phyloP scores from a whole-genome alignment of 2,888 invertebrate genomes.

The Chesias legatella region DNA sequence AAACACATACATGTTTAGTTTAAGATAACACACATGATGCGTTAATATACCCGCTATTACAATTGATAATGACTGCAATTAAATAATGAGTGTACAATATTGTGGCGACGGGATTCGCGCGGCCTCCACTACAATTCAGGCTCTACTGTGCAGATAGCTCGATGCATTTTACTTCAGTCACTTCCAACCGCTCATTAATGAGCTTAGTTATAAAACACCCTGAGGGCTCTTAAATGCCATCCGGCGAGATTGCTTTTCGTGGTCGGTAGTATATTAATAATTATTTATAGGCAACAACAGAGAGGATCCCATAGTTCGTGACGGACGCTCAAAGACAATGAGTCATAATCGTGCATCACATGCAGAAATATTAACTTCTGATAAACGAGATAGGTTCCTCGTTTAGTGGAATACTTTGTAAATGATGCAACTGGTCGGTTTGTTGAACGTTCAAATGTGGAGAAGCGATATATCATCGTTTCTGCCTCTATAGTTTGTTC shows the following conservation, averaged over 20 bases:
- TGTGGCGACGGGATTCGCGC: conserved; percentile 31
- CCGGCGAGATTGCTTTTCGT: conserved; percentile 74
- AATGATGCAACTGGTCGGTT: conserved; percentile 33
- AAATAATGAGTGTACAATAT: conserved; percentile 67
- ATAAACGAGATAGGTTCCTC: conserved; percentile 37
- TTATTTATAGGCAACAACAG: conserved; percentile 70
- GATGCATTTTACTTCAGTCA: conserved; percentile 44
- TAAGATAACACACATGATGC: no score
- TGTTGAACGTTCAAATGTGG: conserved; percentile 10
- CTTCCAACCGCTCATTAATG: conserved; percentile 54
- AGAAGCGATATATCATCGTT: conserved; percentile 20
- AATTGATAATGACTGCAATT: conserved; percentile 52
- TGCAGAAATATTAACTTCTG: conserved; percentile 34
- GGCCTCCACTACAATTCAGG: conserved; percentile 39
- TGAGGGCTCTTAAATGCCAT: conserved; percentile 71
- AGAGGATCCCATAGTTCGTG: conserved; percentile 52
- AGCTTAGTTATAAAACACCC: conserved; percentile 73
- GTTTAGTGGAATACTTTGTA: conserved; percentile 33
- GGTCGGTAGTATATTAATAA: conserved; percentile 71
- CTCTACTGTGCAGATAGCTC: conserved; percentile 38
- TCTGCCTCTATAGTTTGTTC: conserved; percentile 10
- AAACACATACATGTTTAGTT: no score
- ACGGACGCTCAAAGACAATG: conserved; percentile 49
- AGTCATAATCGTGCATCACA: conserved; percentile 53
- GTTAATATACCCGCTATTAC: conserved; percentile 9